These are phyloP conservation scores for Chydorus sphaericus DNA, from an alignment of 2,888 invertebrate species.

Conservation along the genomic window DNA sequence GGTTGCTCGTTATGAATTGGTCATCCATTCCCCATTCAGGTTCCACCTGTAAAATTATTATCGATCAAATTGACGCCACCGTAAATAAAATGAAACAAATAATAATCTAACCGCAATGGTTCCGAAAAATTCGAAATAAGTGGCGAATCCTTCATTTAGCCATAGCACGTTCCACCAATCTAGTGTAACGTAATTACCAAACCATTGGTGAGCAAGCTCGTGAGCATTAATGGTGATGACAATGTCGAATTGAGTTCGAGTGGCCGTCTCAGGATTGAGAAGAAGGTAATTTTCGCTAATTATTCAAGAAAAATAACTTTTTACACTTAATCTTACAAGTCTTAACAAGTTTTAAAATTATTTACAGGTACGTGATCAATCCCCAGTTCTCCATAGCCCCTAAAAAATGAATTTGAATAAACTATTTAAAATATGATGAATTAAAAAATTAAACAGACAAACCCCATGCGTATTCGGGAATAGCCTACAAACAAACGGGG, in stretches of 20 bases:
- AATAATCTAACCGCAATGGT: conserved; percentile 7
- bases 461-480: conserved; percentile 15
- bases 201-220: conserved; percentile 71
- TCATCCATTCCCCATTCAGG: conserved; percentile 40
- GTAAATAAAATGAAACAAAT: neutral
- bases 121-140: conserved; percentile 23
- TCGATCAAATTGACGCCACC: neutral
- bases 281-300: conserved; percentile 21
- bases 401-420: conserved; percentile 26
- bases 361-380: conserved; percentile 57
- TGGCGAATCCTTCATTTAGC: conserved; percentile 28
- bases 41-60: conserved; percentile 6
- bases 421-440: neutral
- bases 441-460: neutral
- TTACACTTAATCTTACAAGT: too few relatives aligned
- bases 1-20: conserved; percentile 58
- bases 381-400: conserved; percentile 71
- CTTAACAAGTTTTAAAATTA: neutral
- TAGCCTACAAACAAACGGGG: neutral
- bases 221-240: conserved; percentile 40
- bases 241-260: conserved; percentile 23
- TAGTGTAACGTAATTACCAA: conserved; percentile 69
- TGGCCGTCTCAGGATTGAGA: conserved; percentile 24
- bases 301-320: neutral
- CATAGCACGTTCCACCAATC: conserved; percentile 42